Evolutionary conservation across 2,888 invertebrate genomes (phyloP).

Genomic region (Rhopalosiphum nymphaeae): DNA sequence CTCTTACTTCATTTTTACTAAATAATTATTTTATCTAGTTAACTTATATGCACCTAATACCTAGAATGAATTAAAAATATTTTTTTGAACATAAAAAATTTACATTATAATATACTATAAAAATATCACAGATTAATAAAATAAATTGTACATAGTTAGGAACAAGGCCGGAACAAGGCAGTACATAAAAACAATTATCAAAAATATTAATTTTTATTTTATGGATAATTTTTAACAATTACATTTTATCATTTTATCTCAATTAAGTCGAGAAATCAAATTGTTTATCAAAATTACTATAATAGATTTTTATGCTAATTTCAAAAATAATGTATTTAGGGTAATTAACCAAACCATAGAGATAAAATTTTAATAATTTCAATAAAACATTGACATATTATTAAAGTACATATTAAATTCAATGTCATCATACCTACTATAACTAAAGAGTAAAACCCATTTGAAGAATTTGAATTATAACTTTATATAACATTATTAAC

Average conservation of each 20-base stretch:
- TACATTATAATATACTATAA: not conserved
- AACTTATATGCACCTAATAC: not conserved
- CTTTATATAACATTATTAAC: not conserved
- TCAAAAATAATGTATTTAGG: not conserved
- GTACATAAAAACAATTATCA: not conserved
- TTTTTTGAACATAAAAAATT: not conserved
- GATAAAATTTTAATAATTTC: not conserved
- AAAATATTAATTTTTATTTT: not conserved
- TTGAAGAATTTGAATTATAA: not conserved
- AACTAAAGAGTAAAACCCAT: not conserved
- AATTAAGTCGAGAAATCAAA: not conserved
- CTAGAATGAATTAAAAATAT: not conserved
- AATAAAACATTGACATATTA: not conserved
- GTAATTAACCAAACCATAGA: not conserved
- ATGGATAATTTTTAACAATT: not conserved
- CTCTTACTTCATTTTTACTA: not conserved
- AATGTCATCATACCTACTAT: not conserved
- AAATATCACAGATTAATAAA: not conserved
- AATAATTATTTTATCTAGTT: not conserved
- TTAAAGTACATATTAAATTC: not conserved
- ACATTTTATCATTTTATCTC: not conserved
- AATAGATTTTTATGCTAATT: not conserved
- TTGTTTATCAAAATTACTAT: not conserved
- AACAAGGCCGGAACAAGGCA: no score
- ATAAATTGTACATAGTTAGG: not conserved